Evolutionary conservation across 2,113 vertebrate genomes (phyloP).

Genomic region (Hippolais icterina): DNA sequence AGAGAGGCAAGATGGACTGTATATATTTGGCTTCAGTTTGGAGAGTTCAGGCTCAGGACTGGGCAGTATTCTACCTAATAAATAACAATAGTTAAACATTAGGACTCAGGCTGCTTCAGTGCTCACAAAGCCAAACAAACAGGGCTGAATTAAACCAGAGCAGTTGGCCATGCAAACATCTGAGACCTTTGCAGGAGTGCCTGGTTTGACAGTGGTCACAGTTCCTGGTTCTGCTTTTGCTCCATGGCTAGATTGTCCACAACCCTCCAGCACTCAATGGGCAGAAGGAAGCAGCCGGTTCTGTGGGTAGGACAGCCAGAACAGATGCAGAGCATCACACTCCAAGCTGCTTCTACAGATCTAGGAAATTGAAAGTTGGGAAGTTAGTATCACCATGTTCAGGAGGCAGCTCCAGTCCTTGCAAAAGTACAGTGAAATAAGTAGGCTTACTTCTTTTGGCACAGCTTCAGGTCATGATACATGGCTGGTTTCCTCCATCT

Average conservation of each 20-base stretch:
- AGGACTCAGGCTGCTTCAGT: not conserved
- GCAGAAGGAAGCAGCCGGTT: not conserved
- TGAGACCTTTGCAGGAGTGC: not conserved
- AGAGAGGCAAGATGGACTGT: not conserved
- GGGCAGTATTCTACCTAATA: slow-evolving; percentile 16
- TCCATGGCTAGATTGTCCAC: not conserved
- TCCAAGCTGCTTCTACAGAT: not conserved
- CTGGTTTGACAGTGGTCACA: rapidly evolving
- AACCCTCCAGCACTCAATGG: not conserved
- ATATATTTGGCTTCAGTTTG: not conserved
- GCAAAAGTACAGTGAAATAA: not conserved
- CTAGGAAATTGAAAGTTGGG: not conserved
- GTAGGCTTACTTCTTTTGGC: not conserved
- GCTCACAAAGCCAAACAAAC: not conserved
- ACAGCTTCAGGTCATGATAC: not conserved
- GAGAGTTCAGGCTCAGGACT: not conserved
- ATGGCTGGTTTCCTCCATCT: not conserved
- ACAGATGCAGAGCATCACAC: rapidly evolving
- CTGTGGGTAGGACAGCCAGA: not conserved
- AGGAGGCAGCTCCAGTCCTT: not conserved
- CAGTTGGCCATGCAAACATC: not conserved
- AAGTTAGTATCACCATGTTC: not conserved
- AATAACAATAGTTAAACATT: slow-evolving; percentile 5
- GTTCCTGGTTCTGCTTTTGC: not conserved
- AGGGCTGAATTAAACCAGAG: not conserved